A percentile compares a stretch with the other conserved stretches of the same genome.
Conservation (phyloP, 1,140 invertebrate genomes). For the Conus ventricosus region DNA sequence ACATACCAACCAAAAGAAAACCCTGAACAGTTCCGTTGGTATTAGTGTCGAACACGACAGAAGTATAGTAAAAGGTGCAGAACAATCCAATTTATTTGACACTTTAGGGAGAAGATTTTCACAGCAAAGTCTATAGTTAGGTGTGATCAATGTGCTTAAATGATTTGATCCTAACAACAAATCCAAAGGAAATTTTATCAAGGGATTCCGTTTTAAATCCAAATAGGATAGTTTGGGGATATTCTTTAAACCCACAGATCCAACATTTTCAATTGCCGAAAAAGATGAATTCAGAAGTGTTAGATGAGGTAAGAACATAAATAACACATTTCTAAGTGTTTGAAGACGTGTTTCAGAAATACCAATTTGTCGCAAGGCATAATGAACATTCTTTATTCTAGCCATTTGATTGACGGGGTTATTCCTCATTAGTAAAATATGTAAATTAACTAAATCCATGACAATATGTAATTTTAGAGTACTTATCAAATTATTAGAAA, state of each 20-base stretch:
- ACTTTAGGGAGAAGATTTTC: background rate
- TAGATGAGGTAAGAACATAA: background rate
- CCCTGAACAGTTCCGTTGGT: slow-evolving; percentile 21
- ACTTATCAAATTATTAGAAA: background rate
- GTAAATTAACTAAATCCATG: background rate
- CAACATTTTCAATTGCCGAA: background rate
- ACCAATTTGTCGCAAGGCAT: background rate
- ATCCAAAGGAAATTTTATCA: background rate
- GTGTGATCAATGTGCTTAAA: slow-evolving; percentile 37
- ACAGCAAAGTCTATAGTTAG: slow-evolving; percentile 42
- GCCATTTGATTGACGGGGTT: background rate
- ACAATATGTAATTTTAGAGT: background rate
- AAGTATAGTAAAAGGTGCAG: slow-evolving; percentile 49
- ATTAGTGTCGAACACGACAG: slow-evolving; percentile 55
- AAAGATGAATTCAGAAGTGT: background rate
- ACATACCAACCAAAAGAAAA: slow-evolving; percentile 57
- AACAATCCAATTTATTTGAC: slow-evolving; percentile 46
- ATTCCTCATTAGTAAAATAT: background rate
- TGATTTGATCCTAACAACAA: background rate
- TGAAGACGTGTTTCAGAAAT: background rate
- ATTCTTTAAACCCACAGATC: background rate
- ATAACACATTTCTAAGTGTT: background rate
- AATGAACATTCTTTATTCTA: background rate
- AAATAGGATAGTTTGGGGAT: background rate
- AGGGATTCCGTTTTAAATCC: background rate